Percentiles rank a stretch among this genome's conserved stretches.
phyloP scores from a whole-genome alignment of 2,113 vertebrate genomes.

The Tachysurus vachellii region DNA sequence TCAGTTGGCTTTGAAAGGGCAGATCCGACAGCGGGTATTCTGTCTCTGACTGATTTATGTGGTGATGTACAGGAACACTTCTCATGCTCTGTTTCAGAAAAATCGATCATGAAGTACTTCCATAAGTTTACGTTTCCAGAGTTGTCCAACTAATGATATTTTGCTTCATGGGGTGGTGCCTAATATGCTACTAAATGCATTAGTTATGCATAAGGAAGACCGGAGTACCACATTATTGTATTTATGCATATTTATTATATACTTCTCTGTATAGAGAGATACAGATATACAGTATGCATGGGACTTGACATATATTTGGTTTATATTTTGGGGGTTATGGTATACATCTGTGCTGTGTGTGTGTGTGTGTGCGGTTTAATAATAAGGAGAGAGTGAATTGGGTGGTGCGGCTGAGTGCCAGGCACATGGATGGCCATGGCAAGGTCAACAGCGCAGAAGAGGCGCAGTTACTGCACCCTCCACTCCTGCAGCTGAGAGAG shows the following conservation, averaged over 20 bases:
- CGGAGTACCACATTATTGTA: not conserved
- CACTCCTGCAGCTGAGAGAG: slow-evolving; percentile 76
- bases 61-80: not conserved
- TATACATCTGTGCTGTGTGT: not conserved
- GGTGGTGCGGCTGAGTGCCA: slow-evolving; percentile 77
- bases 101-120: slow-evolving; percentile 9
- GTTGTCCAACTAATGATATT: not conserved
- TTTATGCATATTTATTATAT: not conserved
- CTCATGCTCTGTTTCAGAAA: not conserved
- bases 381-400: slow-evolving; percentile 77
- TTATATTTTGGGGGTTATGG: not conserved
- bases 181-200: not conserved
- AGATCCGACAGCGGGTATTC: slow-evolving; percentile 29
- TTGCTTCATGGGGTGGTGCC: not conserved
- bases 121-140: not conserved
- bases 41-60: slow-evolving; percentile 28
- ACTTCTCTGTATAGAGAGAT: not conserved
- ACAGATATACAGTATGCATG: no score
- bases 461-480: slow-evolving; percentile 78
- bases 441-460: slow-evolving; percentile 82
- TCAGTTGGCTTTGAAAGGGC: slow-evolving; percentile 36
- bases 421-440: slow-evolving; percentile 77
- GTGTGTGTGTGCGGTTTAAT: slow-evolving; percentile 72
- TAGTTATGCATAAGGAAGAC: not conserved
- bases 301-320: not conserved